These are phyloP conservation scores for Ceratina australensis DNA, from an alignment of 1,140 invertebrate genomes.

Conservation along the genomic window DNA sequence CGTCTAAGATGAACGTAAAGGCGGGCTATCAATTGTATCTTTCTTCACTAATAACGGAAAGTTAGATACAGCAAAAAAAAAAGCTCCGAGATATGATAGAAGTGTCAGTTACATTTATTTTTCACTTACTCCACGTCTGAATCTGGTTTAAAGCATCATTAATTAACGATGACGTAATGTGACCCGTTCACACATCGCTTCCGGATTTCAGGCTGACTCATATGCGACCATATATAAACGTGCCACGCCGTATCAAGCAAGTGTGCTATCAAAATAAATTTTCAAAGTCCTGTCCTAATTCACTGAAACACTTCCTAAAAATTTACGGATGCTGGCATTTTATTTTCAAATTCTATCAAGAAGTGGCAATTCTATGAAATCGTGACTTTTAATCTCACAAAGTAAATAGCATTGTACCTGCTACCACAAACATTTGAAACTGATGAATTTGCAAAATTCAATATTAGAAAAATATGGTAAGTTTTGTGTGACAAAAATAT, in stretches of 20 bases:
- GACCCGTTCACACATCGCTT: slow-evolving; percentile 33
- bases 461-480: no score
- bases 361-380: no score
- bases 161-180: slow-evolving; percentile 41
- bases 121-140: slow-evolving; percentile 18
- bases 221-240: slow-evolving; percentile 23
- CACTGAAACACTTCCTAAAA: no score
- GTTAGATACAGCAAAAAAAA: neutral
- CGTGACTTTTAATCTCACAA: no score
- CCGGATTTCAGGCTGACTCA: slow-evolving; percentile 41
- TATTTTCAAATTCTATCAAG: no score
- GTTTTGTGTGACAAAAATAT: no score
- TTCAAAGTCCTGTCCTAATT: neutral
- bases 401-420: no score
- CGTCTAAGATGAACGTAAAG: neutral
- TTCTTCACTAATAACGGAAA: slow-evolving; percentile 23
- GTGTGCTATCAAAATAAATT: neutral
- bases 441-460: no score
- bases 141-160: slow-evolving; percentile 42
- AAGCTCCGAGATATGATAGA: neutral
- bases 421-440: no score
- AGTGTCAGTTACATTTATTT: slow-evolving; percentile 46
- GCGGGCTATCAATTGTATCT: slow-evolving; percentile 30
- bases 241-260: slow-evolving; percentile 8
- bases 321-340: no score